phyloP scores from a whole-genome alignment of 2,888 invertebrate genomes.

The Heliconius sara region DNA sequence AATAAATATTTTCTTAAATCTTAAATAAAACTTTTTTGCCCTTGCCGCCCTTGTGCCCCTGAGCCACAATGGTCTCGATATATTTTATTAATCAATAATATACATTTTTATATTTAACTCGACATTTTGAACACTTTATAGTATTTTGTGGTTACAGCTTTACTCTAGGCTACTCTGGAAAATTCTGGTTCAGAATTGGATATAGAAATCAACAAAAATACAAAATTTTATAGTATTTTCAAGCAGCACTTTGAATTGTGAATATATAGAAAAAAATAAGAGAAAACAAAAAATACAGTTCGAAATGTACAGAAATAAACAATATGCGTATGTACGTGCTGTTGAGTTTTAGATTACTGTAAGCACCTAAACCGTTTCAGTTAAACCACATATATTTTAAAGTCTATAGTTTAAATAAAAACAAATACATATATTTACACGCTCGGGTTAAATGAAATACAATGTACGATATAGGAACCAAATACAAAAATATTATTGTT shows the following conservation, averaged over 20 bases:
- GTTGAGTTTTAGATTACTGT: constrained; percentile 9
- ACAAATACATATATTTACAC: neutral
- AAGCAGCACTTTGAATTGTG: constrained; percentile 9
- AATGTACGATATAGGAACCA: neutral
- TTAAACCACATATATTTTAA: neutral
- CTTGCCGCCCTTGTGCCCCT: too few species aligned
- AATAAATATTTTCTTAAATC: neutral
- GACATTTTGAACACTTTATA: neutral
- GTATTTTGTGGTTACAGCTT: neutral
- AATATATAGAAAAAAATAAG: neutral
- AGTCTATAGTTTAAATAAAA: neutral
- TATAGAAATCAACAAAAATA: neutral
- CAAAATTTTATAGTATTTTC: neutral
- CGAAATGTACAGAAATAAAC: neutral
- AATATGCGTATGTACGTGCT: neutral
- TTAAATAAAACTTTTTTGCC: too few species aligned
- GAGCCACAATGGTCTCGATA: too few species aligned
- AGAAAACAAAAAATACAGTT: neutral
- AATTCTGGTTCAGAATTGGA: neutral
- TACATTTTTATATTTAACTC: neutral
- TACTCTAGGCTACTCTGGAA: neutral
- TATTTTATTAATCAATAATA: too few species aligned
- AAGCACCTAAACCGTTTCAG: neutral
- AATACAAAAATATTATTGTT: neutral
- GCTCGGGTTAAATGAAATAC: neutral